Evolutionary conservation across 2,113 vertebrate species (phyloP).

Genomic region (Leptosomus discolor): DNA sequence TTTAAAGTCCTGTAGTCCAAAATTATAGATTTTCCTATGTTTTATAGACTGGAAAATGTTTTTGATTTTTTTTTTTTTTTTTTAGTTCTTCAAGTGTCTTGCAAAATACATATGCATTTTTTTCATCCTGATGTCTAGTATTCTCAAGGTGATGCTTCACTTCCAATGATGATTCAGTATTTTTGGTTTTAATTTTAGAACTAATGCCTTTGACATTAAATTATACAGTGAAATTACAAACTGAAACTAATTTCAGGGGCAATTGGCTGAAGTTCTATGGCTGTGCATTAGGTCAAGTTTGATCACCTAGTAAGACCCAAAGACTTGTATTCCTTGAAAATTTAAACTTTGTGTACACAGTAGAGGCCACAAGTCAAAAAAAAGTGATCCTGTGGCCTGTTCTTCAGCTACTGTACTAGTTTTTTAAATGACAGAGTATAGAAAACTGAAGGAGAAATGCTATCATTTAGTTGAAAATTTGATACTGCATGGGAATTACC

Average conservation of each 20-base stretch:
- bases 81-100: neutral
- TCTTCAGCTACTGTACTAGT: neutral
- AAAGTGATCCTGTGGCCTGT: neutral
- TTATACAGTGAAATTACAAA: constrained; percentile 8
- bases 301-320: neutral
- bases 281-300: neutral
- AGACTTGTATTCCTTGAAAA: neutral
- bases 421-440: neutral
- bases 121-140: neutral
- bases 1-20: neutral
- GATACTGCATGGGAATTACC: neutral
- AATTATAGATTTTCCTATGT: neutral
- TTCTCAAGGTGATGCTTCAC: constrained; percentile 20
- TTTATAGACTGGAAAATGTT: neutral
- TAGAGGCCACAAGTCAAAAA: neutral
- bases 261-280: neutral
- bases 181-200: constrained; percentile 42
- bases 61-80: neutral
- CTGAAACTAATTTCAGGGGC: neutral
- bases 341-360: neutral
- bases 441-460: neutral
- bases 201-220: neutral
- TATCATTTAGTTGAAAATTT: neutral
- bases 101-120: neutral
- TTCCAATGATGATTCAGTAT: neutral